Conservation (phyloP, 2,888 invertebrate genomes). For the Synanthedon myopaeformis region DNA sequence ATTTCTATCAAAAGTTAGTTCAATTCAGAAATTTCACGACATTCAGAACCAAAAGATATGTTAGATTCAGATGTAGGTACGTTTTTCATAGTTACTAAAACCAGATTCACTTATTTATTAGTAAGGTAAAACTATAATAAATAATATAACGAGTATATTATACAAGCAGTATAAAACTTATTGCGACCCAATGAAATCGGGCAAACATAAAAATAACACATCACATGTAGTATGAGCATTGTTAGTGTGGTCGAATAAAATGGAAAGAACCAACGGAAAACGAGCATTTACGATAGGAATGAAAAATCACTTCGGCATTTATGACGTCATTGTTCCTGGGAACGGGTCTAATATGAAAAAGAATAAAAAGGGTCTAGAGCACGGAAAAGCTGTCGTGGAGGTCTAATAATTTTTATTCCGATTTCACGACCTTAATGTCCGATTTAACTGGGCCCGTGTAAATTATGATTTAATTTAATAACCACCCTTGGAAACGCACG, state of each 20-base stretch:
- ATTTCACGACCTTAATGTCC: constrained; percentile 54
- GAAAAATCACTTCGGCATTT: constrained; percentile 50
- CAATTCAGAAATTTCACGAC: too few species aligned
- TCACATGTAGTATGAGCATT: constrained; percentile 19
- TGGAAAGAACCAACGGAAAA: constrained; percentile 14
- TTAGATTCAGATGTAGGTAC: too few species aligned
- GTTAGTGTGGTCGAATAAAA: constrained; percentile 35
- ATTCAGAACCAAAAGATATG: too few species aligned
- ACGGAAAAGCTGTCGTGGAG: constrained; percentile 36
- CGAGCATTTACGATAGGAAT: constrained; percentile 42
- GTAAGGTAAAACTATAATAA: background rate
- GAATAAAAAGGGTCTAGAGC: constrained; percentile 28
- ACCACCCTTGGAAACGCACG: constrained; percentile 51
- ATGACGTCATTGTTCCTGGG: constrained; percentile 45
- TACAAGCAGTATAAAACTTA: too few species aligned
- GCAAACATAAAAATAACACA: constrained; percentile 7
- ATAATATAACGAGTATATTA: too few species aligned
- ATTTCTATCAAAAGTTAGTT: too few species aligned
- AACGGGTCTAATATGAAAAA: constrained; percentile 37
- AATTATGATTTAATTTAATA: constrained; percentile 68
- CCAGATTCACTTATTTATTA: too few species aligned
- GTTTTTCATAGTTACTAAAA: too few species aligned
- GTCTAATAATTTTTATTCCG: constrained; percentile 59
- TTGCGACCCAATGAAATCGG: background rate
- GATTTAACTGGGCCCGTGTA: constrained; percentile 61